These are phyloP conservation scores for Aethes cnicana DNA, from an alignment of 2,888 invertebrate species.

Conservation along the genomic window DNA sequence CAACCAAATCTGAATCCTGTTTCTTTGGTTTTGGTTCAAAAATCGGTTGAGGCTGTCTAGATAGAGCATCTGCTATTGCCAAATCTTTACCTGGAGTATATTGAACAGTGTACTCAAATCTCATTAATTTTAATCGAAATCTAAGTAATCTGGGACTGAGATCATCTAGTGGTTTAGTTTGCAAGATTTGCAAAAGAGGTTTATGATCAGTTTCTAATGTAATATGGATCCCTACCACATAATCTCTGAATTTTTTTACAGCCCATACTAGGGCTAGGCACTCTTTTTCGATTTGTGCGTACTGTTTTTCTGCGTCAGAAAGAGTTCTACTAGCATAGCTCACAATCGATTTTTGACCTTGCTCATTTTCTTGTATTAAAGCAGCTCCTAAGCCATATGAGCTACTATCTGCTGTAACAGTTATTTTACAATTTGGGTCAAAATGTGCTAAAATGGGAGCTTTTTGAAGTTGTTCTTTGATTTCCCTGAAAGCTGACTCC, in stretches of 20 bases:
- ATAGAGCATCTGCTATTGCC: slow-evolving; percentile 34
- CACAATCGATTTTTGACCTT: slow-evolving; percentile 6
- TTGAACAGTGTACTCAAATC: no score
- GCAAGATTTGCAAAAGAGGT: slow-evolving; percentile 28
- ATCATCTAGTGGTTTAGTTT: slow-evolving; percentile 30
- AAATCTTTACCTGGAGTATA: slow-evolving; percentile 37
- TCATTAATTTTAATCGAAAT: no score
- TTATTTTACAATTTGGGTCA: background rate
- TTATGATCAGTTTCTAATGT: slow-evolving; percentile 33
- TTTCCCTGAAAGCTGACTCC: background rate
- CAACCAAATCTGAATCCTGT: background rate
- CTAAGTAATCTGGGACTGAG: slow-evolving; percentile 24
- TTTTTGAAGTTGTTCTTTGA: background rate
- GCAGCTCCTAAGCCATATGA: slow-evolving; percentile 23
- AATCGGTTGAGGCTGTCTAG: slow-evolving; percentile 21
- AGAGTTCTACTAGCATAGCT: slow-evolving; percentile 5
- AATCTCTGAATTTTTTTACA: no score
- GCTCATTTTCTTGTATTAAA: slow-evolving; percentile 19
- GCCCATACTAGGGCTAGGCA: no score
- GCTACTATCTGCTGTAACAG: slow-evolving; percentile 14
- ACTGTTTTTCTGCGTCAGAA: no score
- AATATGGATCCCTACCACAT: no score
- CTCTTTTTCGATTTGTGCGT: no score
- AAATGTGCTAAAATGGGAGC: background rate
- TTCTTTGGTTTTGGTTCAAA: background rate